phyloP scores from a whole-genome alignment of 2,113 vertebrate genomes.

The Alligator mississippiensis region DNA sequence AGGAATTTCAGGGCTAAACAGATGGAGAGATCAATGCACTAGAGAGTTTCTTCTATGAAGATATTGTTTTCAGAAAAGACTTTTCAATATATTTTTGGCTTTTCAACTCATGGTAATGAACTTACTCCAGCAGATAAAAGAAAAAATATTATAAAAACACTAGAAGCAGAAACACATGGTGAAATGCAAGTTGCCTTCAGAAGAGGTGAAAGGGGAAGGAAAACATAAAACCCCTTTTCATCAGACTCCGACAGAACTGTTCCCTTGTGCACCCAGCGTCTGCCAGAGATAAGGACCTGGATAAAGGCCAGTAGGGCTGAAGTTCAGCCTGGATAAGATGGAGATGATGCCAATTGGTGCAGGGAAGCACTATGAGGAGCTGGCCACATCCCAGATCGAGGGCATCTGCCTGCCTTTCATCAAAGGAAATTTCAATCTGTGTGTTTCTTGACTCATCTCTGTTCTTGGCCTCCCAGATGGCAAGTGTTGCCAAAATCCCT shows the following conservation, averaged over 20 bases:
- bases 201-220: fast-evolving
- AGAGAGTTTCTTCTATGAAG: background rate
- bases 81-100: background rate
- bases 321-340: background rate
- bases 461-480: background rate
- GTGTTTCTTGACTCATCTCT: background rate
- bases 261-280: background rate
- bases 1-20: background rate
- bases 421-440: background rate
- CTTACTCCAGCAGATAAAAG: fast-evolving
- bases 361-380: background rate
- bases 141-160: background rate
- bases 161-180: fast-evolving
- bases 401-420: background rate
- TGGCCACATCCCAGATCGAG: background rate
- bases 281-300: background rate
- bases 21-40: background rate
- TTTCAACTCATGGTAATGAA: fast-evolving
- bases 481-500: background rate
- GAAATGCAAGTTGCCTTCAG: fast-evolving
- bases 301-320: background rate
- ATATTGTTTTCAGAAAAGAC: background rate
- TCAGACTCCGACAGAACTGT: fast-evolving
- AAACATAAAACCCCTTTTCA: background rate
- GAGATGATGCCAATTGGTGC: background rate